Conservation (phyloP, 2,113 vertebrate genomes). For the cattle (Bos taurus) region DNA sequence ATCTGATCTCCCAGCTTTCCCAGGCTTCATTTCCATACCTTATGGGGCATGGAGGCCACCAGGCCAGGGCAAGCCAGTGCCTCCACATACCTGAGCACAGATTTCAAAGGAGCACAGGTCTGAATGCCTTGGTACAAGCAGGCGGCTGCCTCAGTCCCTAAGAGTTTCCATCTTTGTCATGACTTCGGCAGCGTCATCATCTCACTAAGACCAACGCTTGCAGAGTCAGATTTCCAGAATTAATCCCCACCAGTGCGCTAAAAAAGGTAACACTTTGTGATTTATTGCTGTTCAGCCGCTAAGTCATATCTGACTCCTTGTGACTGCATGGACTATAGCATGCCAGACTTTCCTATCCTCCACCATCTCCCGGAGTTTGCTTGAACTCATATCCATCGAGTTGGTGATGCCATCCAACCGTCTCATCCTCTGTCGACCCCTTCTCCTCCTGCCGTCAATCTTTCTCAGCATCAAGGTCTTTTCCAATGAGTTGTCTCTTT, state of each 20-base stretch:
- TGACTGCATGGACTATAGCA: neutral
- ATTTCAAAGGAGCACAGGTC: neutral
- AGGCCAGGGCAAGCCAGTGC: conserved; percentile 1
- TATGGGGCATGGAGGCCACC: conserved; percentile 28
- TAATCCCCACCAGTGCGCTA: neutral
- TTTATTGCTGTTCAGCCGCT: neutral
- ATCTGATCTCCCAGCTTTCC: conserved; percentile 51
- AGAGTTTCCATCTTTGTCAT: neutral
- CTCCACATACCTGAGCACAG: neutral
- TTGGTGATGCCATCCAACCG: neutral
- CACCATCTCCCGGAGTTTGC: neutral
- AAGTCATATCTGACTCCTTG: neutral
- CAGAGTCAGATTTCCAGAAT: neutral
- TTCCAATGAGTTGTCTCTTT: neutral
- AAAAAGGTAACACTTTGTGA: neutral
- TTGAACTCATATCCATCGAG: neutral
- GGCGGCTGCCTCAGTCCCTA: neutral
- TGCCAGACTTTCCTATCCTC: neutral
- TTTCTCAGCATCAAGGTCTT: neutral
- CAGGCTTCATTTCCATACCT: conserved; percentile 53
- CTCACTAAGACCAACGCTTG: neutral
- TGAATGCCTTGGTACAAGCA: neutral
- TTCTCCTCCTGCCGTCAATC: neutral
- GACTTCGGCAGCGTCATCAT: accelerated
- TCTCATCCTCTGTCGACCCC: accelerated